Evolutionary conservation across 2,113 vertebrate species (phyloP).

Genomic region (Oreotrochilus melanogaster): DNA sequence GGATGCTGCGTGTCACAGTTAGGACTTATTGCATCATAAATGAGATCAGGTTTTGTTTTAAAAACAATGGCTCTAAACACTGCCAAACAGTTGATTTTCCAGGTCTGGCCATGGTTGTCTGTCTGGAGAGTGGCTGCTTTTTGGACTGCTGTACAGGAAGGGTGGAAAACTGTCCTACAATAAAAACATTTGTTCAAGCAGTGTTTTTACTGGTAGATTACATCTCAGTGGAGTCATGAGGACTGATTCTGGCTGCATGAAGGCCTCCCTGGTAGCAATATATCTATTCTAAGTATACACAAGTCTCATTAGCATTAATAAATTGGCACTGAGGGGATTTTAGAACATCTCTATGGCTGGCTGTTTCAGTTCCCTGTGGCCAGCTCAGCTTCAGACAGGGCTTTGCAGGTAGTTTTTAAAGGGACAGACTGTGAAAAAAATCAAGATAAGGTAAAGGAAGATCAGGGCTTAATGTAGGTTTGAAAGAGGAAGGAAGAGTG

Average conservation of each 20-base stretch:
- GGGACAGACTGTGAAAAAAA: neutral
- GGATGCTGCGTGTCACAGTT: neutral
- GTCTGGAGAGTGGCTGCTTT: neutral
- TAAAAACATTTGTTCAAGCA: slow-evolving; percentile 14
- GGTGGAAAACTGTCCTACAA: neutral
- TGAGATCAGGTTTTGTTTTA: neutral
- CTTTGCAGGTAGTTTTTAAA: neutral
- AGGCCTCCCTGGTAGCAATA: slow-evolving; percentile 33
- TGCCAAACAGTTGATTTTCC: neutral
- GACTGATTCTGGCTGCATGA: slow-evolving; percentile 1
- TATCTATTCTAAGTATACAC: slow-evolving; percentile 17
- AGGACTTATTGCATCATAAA: fast-evolving
- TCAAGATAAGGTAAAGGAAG: neutral
- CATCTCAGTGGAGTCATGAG: slow-evolving; percentile 1
- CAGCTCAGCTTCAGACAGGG: neutral
- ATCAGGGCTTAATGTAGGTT: neutral
- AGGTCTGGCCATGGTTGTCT: neutral
- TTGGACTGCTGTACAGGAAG: neutral
- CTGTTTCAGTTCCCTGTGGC: neutral
- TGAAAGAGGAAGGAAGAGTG: neutral
- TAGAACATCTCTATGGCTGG: slow-evolving; percentile 6
- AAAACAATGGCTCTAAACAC: neutral
- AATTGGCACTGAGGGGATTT: slow-evolving; percentile 38
- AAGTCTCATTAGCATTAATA: slow-evolving; percentile 39
- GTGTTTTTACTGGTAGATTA: slow-evolving; percentile 22